Evolutionary conservation across 2,888 invertebrate species (phyloP).

Genomic region (Odontocerum albicorne): DNA sequence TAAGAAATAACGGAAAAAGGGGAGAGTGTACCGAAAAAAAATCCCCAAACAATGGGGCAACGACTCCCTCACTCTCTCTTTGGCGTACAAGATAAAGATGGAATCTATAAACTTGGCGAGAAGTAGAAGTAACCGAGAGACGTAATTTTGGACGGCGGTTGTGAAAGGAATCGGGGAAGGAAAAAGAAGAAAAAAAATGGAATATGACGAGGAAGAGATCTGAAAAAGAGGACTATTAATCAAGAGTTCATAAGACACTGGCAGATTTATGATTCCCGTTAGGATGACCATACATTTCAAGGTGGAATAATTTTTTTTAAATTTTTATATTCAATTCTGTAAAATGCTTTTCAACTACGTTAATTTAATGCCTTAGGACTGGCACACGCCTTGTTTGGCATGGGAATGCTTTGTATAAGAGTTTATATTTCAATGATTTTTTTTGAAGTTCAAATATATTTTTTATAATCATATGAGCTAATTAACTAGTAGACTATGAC

Average conservation of each 20-base stretch:
- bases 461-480: too few relatives aligned
- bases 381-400: too few relatives aligned
- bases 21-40: background rate
- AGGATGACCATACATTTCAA: background rate
- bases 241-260: conserved; percentile 17
- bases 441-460: too few relatives aligned
- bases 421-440: too few relatives aligned
- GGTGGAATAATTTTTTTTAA: background rate
- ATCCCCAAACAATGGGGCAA: background rate
- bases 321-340: background rate
- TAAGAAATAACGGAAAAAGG: too few relatives aligned
- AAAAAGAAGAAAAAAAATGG: background rate
- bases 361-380: too few relatives aligned
- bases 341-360: too few relatives aligned
- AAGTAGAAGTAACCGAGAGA: background rate
- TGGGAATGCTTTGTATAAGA: too few relatives aligned
- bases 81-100: too few relatives aligned
- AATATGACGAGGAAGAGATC: conserved; percentile 5
- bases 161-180: background rate
- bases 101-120: background rate
- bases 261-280: conserved; percentile 26
- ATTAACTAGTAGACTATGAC: too few relatives aligned
- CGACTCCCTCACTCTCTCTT: too few relatives aligned
- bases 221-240: conserved; percentile 22
- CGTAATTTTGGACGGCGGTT: background rate